Conservation (phyloP, 30 jellyfish, hydroid and myxozoan species). For the Cassiopea xamachana region DNA sequence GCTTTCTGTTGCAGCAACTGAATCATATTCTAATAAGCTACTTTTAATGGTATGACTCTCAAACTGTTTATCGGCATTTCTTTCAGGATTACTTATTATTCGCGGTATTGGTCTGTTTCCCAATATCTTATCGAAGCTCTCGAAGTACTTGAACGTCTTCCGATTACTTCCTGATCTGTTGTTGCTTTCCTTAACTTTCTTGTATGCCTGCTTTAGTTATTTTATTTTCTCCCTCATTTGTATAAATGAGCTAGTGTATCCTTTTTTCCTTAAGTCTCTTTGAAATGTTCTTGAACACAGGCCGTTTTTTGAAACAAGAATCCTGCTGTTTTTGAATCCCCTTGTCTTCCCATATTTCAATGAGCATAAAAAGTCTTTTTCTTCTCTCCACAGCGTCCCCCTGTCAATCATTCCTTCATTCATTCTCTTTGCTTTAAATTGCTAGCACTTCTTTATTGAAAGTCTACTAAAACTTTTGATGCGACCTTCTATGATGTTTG, state of each 20-base stretch:
- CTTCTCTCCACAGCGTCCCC: constrained; percentile 41
- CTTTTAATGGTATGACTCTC: neutral
- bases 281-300: constrained; percentile 10
- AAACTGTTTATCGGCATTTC: neutral
- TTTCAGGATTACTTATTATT: constrained; percentile 18
- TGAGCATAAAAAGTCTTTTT: constrained; percentile 12
- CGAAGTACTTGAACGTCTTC: constrained; percentile 13
- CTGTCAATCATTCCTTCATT: constrained; percentile 35
- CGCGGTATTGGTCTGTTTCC: constrained; percentile 54
- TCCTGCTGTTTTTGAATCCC: constrained; percentile 67
- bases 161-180: constrained; percentile 40
- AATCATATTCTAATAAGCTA: neutral
- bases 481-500: neutral
- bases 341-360: constrained; percentile 64
- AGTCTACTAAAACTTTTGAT: neutral
- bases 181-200: constrained; percentile 44
- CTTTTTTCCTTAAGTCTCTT: constrained; percentile 11
- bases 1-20: constrained; percentile 26
- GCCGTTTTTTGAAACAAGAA: constrained; percentile 22
- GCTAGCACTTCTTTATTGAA: neutral
- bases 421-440: neutral
- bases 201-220: constrained; percentile 37
- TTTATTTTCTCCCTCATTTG: constrained; percentile 52
- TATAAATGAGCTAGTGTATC: neutral
- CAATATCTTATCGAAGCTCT: constrained; percentile 29